Conservation (phyloP, 2,888 invertebrate genomes). For the Zele albiditarsus region DNA sequence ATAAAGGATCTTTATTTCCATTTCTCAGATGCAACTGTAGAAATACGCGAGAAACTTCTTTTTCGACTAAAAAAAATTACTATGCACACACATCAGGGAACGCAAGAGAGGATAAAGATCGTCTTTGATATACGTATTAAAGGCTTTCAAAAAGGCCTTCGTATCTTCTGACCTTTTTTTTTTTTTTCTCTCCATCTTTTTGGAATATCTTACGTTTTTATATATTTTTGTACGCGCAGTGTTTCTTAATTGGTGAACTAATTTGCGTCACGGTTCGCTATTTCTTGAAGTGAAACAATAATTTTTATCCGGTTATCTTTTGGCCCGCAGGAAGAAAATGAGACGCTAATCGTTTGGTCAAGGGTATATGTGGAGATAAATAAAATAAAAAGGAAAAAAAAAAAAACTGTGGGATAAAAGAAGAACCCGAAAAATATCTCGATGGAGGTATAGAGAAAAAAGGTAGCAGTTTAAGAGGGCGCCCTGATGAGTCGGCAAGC, state of each 20-base stretch:
- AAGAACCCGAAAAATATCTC: neutral
- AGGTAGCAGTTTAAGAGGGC: constrained; percentile 5
- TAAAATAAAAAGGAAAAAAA: no score
- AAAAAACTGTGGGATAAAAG: neutral
- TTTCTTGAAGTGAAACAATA: constrained; percentile 41
- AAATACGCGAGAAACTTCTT: constrained; percentile 36
- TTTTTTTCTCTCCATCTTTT: neutral
- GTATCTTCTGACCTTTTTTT: neutral
- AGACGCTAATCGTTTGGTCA: neutral
- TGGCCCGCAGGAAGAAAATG: neutral
- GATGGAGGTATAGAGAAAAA: neutral
- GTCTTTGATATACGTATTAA: constrained; percentile 52
- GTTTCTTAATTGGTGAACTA: constrained; percentile 51
- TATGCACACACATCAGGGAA: constrained; percentile 36
- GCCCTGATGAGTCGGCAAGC: neutral
- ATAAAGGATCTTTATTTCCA: constrained; percentile 59
- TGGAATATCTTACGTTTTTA: constrained; percentile 2
- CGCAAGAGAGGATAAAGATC: constrained; percentile 53
- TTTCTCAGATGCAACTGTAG: constrained; percentile 53
- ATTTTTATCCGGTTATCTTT: constrained; percentile 12
- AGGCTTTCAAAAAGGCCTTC: constrained; percentile 11
- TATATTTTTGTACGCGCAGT: constrained; percentile 30
- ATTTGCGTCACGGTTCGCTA: constrained; percentile 44
- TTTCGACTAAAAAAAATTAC: constrained; percentile 48
- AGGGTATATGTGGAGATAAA: neutral